Evolutionary conservation across 2,888 invertebrate species (phyloP).

Genomic region (Leptogaster cylindrica): DNA sequence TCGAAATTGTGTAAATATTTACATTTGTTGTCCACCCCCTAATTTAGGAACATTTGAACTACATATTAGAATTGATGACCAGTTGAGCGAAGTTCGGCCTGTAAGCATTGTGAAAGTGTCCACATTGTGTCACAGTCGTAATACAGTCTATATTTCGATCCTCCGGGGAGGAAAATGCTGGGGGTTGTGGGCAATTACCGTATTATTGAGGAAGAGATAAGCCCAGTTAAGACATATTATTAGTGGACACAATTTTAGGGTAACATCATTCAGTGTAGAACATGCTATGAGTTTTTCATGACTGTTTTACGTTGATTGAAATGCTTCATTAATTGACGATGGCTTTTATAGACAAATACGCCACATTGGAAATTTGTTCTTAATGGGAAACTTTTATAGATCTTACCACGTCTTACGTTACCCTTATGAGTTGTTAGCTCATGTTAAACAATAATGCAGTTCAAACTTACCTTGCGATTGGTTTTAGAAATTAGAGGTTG

Average conservation of each 20-base stretch:
- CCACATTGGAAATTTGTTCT: too few relatives aligned
- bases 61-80: conserved; percentile 30
- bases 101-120: conserved; percentile 19
- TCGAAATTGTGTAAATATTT: conserved; percentile 38
- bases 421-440: conserved; percentile 10
- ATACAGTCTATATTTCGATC: neutral
- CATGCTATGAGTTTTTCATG: neutral
- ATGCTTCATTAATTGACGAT: conserved; percentile 32
- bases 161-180: neutral
- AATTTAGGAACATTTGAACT: conserved; percentile 28
- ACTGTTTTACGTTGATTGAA: conserved; percentile 23
- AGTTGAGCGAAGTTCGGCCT: neutral
- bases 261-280: conserved; percentile 2
- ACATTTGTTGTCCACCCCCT: conserved; percentile 24
- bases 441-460: conserved; percentile 2
- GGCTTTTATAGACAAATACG: conserved; percentile 4
- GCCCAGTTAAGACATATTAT: conserved; percentile 13
- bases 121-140: conserved; percentile 4
- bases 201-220: conserved; percentile 10
- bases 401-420: conserved; percentile 4
- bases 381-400: too few relatives aligned
- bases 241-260: conserved; percentile 21
- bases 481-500: too few relatives aligned
- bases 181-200: conserved; percentile 21
- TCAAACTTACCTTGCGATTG: too few relatives aligned